These are phyloP conservation scores for Pao palembangensis DNA, from an alignment of 2,113 vertebrate genomes.

Conservation along the genomic window DNA sequence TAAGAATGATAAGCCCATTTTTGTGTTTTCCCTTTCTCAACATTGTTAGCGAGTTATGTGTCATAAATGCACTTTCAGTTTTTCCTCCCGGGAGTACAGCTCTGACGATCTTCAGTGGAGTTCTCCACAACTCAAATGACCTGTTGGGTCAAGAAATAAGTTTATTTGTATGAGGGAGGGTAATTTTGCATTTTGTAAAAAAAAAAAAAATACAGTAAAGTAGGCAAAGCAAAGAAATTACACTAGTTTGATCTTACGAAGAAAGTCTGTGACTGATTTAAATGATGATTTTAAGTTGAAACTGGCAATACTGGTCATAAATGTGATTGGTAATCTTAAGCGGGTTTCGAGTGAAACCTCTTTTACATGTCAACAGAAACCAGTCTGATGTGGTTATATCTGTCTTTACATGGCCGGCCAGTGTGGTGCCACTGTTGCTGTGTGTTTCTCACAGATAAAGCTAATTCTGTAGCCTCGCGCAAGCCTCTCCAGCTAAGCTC, in stretches of 20 bases:
- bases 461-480: slow-evolving; percentile 40
- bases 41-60: slow-evolving; percentile 53
- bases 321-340: slow-evolving; percentile 48
- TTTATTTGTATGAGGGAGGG: slow-evolving; percentile 12
- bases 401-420: slow-evolving; percentile 51
- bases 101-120: slow-evolving; percentile 20
- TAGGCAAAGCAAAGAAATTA: not conserved
- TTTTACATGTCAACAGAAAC: slow-evolving; percentile 68
- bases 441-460: slow-evolving; percentile 55
- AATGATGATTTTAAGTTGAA: not conserved
- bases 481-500: slow-evolving; percentile 16
- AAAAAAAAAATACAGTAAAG: no score
- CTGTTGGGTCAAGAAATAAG: not conserved
- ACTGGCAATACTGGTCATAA: slow-evolving; percentile 14
- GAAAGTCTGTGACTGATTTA: not conserved
- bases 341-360: slow-evolving; percentile 49
- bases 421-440: slow-evolving; percentile 44
- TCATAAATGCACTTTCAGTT: slow-evolving; percentile 44
- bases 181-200: slow-evolving; percentile 4
- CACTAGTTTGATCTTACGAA: not conserved
- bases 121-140: not conserved
- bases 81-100: slow-evolving; percentile 34
- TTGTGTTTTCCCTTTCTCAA: slow-evolving; percentile 67
- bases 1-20: slow-evolving; percentile 62
- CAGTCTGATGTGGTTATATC: slow-evolving; percentile 50